These are phyloP conservation scores for Falco biarmicus DNA, from an alignment of 2,797 vertebrate genomes.

Conservation along the genomic window DNA sequence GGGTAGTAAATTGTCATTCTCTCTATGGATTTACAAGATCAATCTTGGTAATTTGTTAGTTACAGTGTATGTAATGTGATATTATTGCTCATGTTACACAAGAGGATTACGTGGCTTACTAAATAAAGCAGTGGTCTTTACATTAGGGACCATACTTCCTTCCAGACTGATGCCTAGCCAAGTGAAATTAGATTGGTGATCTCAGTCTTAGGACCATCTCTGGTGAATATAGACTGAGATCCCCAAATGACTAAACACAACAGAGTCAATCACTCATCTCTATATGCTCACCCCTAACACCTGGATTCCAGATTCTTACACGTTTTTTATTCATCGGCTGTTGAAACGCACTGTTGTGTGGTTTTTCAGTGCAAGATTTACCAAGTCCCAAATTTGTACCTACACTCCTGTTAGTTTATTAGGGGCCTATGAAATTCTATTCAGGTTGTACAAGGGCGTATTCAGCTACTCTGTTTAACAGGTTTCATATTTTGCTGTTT, in stretches of 20 bases:
- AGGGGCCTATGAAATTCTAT: background rate
- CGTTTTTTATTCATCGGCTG: background rate
- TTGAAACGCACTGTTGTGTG: background rate
- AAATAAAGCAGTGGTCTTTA: conserved; percentile 75
- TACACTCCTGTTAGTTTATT: background rate
- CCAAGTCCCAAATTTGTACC: background rate
- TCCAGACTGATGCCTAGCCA: conserved; percentile 52
- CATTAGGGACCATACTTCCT: conserved; percentile 62
- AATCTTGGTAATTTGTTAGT: conserved; percentile 77
- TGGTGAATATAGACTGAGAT: background rate
- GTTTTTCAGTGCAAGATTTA: background rate
- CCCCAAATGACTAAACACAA: background rate
- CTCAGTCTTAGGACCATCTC: conserved; percentile 49
- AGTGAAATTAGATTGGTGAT: conserved; percentile 59
- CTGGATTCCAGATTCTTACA: conserved; percentile 30
- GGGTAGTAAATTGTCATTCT: conserved; percentile 63
- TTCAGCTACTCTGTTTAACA: background rate
- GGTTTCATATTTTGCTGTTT: background rate
- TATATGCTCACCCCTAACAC: background rate
- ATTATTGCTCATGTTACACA: conserved; percentile 74
- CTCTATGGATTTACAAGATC: conserved; percentile 71
- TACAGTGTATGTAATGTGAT: conserved; percentile 73
- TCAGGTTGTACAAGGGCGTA: background rate
- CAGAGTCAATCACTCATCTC: background rate
- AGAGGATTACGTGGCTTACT: conserved; percentile 71